Conservation (phyloP, 1,140 invertebrate genomes). For the Camponotus pennsylvanicus region DNA sequence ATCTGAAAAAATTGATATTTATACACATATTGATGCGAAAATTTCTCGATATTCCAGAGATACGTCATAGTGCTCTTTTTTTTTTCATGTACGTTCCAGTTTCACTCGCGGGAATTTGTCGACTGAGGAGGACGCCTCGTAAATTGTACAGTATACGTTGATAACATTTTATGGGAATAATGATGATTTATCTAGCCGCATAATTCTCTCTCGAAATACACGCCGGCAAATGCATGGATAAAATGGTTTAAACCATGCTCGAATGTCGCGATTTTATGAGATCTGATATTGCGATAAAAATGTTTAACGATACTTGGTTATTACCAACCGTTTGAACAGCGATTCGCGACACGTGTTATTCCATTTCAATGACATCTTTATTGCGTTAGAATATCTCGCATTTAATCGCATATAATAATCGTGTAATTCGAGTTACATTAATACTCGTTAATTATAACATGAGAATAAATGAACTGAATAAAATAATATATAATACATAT, state of each 20-base stretch:
- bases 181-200: constrained; percentile 47
- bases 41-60: constrained; percentile 29
- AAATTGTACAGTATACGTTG: constrained; percentile 51
- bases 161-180: constrained; percentile 48
- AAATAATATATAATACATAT: background rate
- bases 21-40: background rate
- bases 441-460: background rate
- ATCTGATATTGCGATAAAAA: constrained; percentile 31
- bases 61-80: constrained; percentile 10
- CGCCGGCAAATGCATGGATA: background rate
- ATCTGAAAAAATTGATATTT: constrained; percentile 56
- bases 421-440: constrained; percentile 17
- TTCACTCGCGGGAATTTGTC: constrained; percentile 40
- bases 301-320: constrained; percentile 31
- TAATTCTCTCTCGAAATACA: constrained; percentile 45
- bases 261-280: constrained; percentile 38
- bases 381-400: constrained; percentile 7
- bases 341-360: background rate
- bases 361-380: constrained; percentile 15
- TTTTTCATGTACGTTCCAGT: constrained; percentile 17
- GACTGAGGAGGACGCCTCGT: constrained; percentile 23
- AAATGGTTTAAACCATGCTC: constrained; percentile 21
- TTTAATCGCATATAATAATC: constrained; percentile 19
- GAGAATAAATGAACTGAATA: background rate
- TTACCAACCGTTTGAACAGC: constrained; percentile 21